phyloP scores from a whole-genome alignment of 2,888 invertebrate genomes.

The Masnerella sp. region DNA sequence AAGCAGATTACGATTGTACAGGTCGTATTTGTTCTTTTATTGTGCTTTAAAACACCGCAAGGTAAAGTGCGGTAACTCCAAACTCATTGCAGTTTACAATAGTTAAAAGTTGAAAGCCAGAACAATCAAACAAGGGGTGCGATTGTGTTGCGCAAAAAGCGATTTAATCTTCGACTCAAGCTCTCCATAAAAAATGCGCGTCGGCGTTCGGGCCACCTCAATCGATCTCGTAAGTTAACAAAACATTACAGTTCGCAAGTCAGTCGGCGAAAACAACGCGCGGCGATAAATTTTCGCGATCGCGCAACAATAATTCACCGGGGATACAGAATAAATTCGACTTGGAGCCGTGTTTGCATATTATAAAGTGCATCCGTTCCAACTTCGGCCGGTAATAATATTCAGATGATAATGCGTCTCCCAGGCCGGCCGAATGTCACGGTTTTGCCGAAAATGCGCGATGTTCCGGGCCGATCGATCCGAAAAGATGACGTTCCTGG shows the following conservation, averaged over 20 bases:
- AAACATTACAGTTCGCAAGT: slow-evolving; percentile 38
- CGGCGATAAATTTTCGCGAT: slow-evolving; percentile 36
- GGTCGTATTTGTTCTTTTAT: too few relatives aligned
- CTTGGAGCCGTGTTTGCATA: slow-evolving; percentile 35
- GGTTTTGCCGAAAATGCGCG: slow-evolving; percentile 37
- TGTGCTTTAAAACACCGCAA: too few relatives aligned
- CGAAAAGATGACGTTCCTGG: slow-evolving; percentile 4
- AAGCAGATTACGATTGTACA: too few relatives aligned
- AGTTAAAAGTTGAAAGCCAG: slow-evolving; percentile 1
- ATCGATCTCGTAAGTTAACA: slow-evolving; percentile 34
- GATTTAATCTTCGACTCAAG: slow-evolving; percentile 17
- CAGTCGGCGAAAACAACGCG: slow-evolving; percentile 27
- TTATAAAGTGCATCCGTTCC: slow-evolving; percentile 45
- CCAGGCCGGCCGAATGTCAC: slow-evolving; percentile 28
- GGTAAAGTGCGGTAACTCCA: too few relatives aligned
- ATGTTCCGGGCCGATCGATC: slow-evolving; percentile 24
- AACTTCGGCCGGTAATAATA: slow-evolving; percentile 44
- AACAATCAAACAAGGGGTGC: background rate
- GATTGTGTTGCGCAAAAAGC: slow-evolving; percentile 8
- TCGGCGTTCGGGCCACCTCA: slow-evolving; percentile 10
- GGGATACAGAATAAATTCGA: slow-evolving; percentile 46
- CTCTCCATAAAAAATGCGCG: slow-evolving; percentile 20
- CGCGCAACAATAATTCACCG: slow-evolving; percentile 46
- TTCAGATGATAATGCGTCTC: slow-evolving; percentile 40
- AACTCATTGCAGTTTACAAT: too few relatives aligned